These are phyloP conservation scores for Ypsolopha scabrella DNA, from an alignment of 2,888 invertebrate species.

Conservation along the genomic window DNA sequence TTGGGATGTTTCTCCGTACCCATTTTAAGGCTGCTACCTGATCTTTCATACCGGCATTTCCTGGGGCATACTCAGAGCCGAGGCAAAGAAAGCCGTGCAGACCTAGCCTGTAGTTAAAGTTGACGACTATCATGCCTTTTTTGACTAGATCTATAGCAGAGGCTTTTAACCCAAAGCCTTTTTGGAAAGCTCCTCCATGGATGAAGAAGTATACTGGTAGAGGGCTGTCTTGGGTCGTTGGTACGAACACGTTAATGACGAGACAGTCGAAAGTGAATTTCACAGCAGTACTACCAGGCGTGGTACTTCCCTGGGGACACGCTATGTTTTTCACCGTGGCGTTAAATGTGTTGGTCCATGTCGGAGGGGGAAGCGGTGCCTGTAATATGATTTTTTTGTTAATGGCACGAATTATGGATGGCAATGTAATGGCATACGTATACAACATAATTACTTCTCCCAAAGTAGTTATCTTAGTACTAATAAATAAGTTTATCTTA, in stretches of 20 bases:
- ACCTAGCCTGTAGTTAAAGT: conserved; percentile 6
- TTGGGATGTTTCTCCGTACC: conserved; percentile 8
- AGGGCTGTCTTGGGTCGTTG: not conserved
- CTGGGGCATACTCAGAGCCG: conserved; percentile 6
- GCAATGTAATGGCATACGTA: no score
- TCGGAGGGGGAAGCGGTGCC: conserved; percentile 3
- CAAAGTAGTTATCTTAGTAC: no score
- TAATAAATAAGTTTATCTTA: no score
- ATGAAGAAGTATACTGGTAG: conserved; percentile 4
- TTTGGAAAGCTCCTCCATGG: conserved; percentile 5
- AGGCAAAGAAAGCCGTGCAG: conserved; percentile 7
- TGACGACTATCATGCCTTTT: conserved; percentile 1
- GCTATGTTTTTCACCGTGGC: conserved; percentile 1
- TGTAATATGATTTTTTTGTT: no score
- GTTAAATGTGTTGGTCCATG: conserved; percentile 3
- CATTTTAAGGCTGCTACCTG: conserved; percentile 8
- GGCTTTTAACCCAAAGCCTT: not conserved
- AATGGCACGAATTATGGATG: no score
- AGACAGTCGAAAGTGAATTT: conserved; percentile 3
- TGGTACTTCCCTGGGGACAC: not conserved
- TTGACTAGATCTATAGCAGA: not conserved
- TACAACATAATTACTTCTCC: no score
- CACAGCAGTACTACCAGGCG: not conserved
- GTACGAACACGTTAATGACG: conserved; percentile 4
- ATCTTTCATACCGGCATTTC: conserved; percentile 10